These are phyloP conservation scores for Steinernema feltiae DNA, from an alignment of 1,140 invertebrate species.

Conservation along the genomic window DNA sequence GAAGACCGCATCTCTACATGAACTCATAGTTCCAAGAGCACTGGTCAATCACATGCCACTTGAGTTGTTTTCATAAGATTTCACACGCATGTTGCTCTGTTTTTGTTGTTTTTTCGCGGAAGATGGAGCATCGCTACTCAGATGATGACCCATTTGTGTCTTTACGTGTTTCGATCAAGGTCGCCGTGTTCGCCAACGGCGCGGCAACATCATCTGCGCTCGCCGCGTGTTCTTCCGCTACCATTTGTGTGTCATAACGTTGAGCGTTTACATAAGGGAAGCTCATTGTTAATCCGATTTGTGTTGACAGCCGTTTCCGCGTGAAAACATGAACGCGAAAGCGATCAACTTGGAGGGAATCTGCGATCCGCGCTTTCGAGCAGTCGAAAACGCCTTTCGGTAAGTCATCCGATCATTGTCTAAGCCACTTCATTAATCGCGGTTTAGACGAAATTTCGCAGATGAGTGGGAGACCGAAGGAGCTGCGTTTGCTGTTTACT, in stretches of 20 bases:
- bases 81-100: too few species aligned
- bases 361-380: not conserved
- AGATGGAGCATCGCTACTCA: too few species aligned
- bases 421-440: not conserved
- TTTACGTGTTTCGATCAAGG: conserved; percentile 5
- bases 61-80: too few species aligned
- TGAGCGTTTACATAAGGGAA: too few species aligned
- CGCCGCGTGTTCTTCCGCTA: not conserved
- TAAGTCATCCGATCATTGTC: not conserved
- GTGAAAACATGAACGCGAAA: not conserved
- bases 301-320: too few species aligned
- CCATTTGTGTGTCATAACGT: not conserved
- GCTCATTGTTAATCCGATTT: not conserved
- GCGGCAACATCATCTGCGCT: not conserved
- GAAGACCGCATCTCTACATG: too few species aligned
- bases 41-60: too few species aligned
- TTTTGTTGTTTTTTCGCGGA: not conserved
- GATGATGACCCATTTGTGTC: conserved; percentile 1
- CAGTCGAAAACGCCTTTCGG: not conserved
- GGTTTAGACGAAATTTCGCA: conserved; percentile 44
- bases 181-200: not conserved
- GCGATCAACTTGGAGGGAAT: not conserved
- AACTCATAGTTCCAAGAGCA: too few species aligned
- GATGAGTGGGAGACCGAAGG: conserved; percentile 56
- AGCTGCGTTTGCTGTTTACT: conserved; percentile 49